These are phyloP conservation scores for Cosmopolites sordidus DNA, from an alignment of 2,888 invertebrate genomes.

Conservation along the genomic window DNA sequence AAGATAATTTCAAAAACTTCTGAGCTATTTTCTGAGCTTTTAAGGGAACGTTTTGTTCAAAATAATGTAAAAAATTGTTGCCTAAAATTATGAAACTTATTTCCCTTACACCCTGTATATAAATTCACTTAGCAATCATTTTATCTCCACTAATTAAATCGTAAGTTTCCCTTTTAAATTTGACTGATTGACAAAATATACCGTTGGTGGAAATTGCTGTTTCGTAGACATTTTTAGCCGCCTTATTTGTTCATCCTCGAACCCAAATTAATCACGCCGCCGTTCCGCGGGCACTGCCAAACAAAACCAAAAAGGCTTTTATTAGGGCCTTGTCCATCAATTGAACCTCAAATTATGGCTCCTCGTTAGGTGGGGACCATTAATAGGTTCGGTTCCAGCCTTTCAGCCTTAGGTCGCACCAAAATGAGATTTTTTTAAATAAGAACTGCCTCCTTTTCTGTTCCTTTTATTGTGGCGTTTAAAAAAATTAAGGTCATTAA, in stretches of 20 bases:
- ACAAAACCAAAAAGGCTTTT: conserved; percentile 21
- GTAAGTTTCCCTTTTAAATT: no score
- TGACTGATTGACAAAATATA: no score
- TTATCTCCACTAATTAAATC: no score
- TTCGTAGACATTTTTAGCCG: conserved; percentile 2
- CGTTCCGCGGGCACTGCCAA: conserved; percentile 16
- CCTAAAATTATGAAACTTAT: no score
- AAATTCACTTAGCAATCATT: no score
- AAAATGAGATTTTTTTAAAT: no score
- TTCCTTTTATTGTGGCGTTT: neutral
- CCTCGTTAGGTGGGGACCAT: conserved; percentile 12
- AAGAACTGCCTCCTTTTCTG: conserved; percentile 1
- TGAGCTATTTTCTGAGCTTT: no score
- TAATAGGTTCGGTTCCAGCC: conserved; percentile 3
- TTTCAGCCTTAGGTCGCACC: neutral
- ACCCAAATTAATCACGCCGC: conserved; percentile 21
- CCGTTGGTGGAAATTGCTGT: conserved; percentile 8
- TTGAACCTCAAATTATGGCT: conserved; percentile 15
- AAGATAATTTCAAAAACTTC: no score
- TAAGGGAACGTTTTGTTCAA: no score
- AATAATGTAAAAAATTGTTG: no score
- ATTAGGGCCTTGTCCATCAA: conserved; percentile 21
- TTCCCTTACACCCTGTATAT: no score
- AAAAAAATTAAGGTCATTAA: no score
- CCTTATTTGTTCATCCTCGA: conserved; percentile 20